phyloP scores from a whole-genome alignment of 2,113 vertebrate species.

The Bujurquina vittata region DNA sequence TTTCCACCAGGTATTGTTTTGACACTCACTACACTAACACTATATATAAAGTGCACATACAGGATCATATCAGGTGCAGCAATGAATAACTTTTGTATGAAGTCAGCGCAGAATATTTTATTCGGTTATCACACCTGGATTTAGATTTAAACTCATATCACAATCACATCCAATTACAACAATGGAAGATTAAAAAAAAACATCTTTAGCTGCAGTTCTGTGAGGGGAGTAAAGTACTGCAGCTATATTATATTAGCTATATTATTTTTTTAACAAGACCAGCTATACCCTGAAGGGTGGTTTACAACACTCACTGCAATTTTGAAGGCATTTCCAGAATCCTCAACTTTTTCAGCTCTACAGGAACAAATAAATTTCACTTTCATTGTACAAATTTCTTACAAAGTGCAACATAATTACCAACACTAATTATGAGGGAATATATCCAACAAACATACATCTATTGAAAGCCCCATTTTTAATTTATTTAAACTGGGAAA shows the following conservation, averaged over 20 bases:
- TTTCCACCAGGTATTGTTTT: not conserved
- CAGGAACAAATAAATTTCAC: not conserved
- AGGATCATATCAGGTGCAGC: not conserved
- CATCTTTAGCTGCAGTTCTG: not conserved
- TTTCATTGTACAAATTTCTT: not conserved
- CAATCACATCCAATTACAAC: not conserved
- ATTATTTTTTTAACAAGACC: too few species aligned
- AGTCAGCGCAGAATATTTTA: not conserved
- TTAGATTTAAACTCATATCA: not conserved
- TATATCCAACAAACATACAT: not conserved
- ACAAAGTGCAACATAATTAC: not conserved
- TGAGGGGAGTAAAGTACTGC: not conserved
- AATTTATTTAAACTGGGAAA: not conserved
- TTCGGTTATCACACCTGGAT: not conserved
- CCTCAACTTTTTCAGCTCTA: not conserved
- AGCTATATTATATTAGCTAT: not conserved
- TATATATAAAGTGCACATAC: not conserved
- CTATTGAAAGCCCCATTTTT: not conserved
- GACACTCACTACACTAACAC: not conserved
- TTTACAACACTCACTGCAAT: too few species aligned
- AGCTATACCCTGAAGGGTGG: too few species aligned
- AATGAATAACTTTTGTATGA: not conserved
- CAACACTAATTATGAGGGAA: not conserved
- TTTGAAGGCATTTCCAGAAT: too few species aligned
- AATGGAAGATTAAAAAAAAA: rapidly evolving